A percentile compares a stretch with the other conserved stretches of the same genome.
Evolutionary conservation across 2,888 invertebrate genomes (phyloP).

Genomic region (Meteorus cinctellus): DNA sequence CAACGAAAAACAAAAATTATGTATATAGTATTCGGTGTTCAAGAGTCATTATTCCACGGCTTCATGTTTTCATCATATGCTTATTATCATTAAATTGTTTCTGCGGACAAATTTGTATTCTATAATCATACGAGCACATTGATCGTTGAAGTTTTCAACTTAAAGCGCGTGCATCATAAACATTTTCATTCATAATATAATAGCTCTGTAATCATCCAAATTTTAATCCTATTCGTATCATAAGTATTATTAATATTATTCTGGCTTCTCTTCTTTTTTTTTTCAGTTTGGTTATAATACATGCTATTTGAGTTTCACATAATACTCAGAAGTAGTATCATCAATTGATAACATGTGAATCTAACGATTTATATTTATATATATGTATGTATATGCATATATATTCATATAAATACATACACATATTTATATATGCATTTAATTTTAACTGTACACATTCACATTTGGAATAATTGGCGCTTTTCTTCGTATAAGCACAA

Average conservation of each 20-base stretch:
- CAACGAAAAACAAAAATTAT: neutral
- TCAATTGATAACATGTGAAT: constrained; percentile 55
- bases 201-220: constrained; percentile 63
- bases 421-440: constrained; percentile 55
- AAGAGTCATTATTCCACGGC: constrained; percentile 20
- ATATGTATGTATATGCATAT: constrained; percentile 63
- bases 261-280: constrained; percentile 56
- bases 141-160: constrained; percentile 44
- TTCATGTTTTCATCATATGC: constrained; percentile 13
- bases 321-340: constrained; percentile 63
- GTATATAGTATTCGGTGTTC: neutral
- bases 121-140: constrained; percentile 14
- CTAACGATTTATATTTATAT: constrained; percentile 63
- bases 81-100: constrained; percentile 34
- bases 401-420: neutral
- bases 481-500: constrained; percentile 59
- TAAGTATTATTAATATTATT: constrained; percentile 60
- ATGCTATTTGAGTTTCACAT: constrained; percentile 65
- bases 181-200: constrained; percentile 62
- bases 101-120: constrained; percentile 21
- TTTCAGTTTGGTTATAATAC: constrained; percentile 49
- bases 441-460: constrained; percentile 68
- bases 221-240: constrained; percentile 53
- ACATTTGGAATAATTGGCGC: constrained; percentile 58
- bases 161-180: constrained; percentile 55